Conservation (phyloP, 2,888 invertebrate genomes). For the Chloromyia formosa region DNA sequence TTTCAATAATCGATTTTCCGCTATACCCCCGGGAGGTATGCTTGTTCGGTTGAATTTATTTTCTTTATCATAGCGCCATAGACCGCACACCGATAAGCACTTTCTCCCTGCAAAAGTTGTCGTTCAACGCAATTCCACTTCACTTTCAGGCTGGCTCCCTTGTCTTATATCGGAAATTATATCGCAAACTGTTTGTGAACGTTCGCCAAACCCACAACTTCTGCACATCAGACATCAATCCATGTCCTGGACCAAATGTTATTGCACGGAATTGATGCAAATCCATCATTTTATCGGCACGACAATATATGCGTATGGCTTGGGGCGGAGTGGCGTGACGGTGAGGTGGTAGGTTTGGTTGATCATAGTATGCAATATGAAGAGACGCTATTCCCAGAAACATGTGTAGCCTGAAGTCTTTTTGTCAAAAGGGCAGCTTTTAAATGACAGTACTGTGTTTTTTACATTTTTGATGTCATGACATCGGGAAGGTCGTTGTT, state of each 20-base stretch:
- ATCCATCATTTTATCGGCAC: constrained; percentile 42
- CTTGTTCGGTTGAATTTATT: background rate
- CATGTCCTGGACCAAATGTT: constrained; percentile 35
- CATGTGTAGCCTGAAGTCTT: constrained; percentile 30
- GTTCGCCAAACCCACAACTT: background rate
- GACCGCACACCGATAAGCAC: constrained; percentile 25
- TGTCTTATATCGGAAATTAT: constrained; percentile 34
- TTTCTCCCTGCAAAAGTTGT: constrained; percentile 1
- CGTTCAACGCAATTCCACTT: constrained; percentile 19
- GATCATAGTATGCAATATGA: too few species aligned
- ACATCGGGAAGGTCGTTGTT: too few species aligned
- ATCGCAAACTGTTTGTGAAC: constrained; percentile 10
- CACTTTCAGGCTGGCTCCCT: background rate
- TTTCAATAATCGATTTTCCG: constrained; percentile 31
- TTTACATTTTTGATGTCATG: too few species aligned
- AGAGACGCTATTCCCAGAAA: background rate
- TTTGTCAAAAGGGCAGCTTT: constrained; percentile 3
- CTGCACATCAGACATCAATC: background rate
- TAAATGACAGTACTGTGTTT: background rate
- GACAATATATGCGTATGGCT: background rate
- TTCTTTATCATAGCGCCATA: constrained; percentile 16
- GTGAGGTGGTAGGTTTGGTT: background rate
- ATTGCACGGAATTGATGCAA: constrained; percentile 38
- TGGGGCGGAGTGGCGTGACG: background rate
- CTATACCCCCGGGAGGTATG: background rate